Base-by-base conservation (phyloP, 2,113 vertebrate genomes). In the Cyanoramphus novaezelandiae region DNA sequence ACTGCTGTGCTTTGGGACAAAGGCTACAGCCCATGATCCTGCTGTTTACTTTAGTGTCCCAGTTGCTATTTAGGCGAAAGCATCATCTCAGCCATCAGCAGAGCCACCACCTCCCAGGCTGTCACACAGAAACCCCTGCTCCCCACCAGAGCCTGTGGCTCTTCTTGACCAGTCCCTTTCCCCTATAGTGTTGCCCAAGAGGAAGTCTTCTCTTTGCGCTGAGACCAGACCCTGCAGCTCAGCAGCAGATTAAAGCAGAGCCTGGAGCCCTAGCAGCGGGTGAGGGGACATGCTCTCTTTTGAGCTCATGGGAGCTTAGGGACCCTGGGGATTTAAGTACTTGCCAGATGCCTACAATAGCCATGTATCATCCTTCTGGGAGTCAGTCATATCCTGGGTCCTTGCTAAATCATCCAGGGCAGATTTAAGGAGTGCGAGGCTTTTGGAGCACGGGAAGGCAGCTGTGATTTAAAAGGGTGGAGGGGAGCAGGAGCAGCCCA, bases 41-140 rank as follows among this genome's bases (percentile, higher is more conserved):
- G 0, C 50, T 52, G 46, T 59, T 91, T 72, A 31, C 43, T 31
- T 57, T 35, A 7, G 19, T 5, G 23, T 82, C 60, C 47, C 44
- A 19, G 27, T 37, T 28, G 39, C 47, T 86, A 28, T 74, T 88
- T 53, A 88, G n/a, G 55, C 43, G 86, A 82, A 64, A 86, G 24
- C 55, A 55, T 55, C 41, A 20, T 37, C 55, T 60, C 71, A 10
- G 35, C 37, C 52, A 33, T 6, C 7, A 1, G 60, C 53, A 83
- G 43, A 78, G 52, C 69, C 88, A 52, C 39, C 60, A 19, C 18
- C 68, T 49, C 78, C 74, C 65, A 64, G 64, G 47, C 60, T 1
- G 1, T 33, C 1, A 1, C 31, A 28, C 2, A 1, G 62, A 55
- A 76, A 7, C 10, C 47, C 52, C 43, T 4, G 0, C 33, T 55